Percentiles rank a stretch among this genome's conserved stretches.
These are phyloP conservation scores for Argyrosomus regius DNA, from an alignment of 2,797 vertebrate genomes.

Conservation along the genomic window DNA sequence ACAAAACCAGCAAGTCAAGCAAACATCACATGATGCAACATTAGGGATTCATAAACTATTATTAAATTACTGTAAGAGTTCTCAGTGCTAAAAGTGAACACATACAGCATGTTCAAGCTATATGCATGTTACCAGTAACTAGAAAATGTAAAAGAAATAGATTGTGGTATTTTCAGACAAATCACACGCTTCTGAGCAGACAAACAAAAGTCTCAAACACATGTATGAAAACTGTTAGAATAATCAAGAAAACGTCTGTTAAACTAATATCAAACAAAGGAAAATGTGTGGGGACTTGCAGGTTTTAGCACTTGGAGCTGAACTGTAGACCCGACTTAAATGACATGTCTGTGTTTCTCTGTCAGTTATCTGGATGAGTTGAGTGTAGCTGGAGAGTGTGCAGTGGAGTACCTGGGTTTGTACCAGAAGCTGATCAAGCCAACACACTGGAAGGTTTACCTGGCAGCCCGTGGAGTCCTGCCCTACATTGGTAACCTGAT, in stretches of 20 bases:
- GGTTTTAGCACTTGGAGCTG: neutral
- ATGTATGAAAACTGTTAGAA: neutral
- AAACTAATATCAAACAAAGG: neutral
- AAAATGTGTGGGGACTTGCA: neutral
- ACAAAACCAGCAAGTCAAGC: neutral
- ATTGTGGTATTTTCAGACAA: neutral
- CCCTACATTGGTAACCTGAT: constrained; percentile 98
- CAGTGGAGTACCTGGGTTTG: constrained; percentile 94
- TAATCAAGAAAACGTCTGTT: neutral
- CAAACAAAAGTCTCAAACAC: neutral
- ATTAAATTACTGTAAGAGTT: neutral
- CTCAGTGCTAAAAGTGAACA: neutral
- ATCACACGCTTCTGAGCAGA: neutral
- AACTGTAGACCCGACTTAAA: neutral
- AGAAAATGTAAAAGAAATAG: neutral
- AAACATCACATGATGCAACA: neutral
- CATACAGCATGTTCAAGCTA: neutral
- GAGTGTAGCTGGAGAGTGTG: constrained; percentile 96
- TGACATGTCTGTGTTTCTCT: neutral
- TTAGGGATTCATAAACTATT: neutral
- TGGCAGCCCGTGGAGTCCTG: constrained; percentile 96
- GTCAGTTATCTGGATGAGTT: constrained; percentile 96
- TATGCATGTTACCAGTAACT: neutral
- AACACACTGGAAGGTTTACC: constrained; percentile 97
- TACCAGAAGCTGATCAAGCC: constrained; percentile 99